Evolutionary conservation across 1,140 invertebrate genomes (phyloP), one percentile per base, ranked within the genome.

Genomic region (Ceratitis capitata): DNA sequence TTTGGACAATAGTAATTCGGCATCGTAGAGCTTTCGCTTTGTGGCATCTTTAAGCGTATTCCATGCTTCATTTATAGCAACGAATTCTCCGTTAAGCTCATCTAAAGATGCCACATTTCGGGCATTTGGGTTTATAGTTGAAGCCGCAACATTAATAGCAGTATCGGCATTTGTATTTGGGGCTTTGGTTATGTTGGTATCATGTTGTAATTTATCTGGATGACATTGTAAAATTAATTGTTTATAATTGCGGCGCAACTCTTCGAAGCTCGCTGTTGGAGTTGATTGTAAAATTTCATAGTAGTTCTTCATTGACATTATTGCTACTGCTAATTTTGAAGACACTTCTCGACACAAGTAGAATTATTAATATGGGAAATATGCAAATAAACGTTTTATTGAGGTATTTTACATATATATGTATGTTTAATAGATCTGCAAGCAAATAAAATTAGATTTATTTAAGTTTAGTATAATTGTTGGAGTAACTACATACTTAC

Each of bases 151-250:
- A 35, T 51, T n/a, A 74, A 26, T 83, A 35, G 56, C 26, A 78
- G 42, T 78, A 78, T 78, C 39, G 45, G 10, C n/a, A 23, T 78
- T 23, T 14, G 39, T 6, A 74, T 1, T 74, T n/a, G 64, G 0
- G 83, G 56, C 64, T 58, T 83, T 35, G 69, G 39, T 64, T 64
- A 69, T 64, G 58, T 23, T 39, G 58, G 58, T 26, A 29, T 49
- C 12, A 84, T 90, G 89, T 85, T 86, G 88, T 86, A 91, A 87
- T 91, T 91, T 91, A 89, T 91, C 90, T 74, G 90, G 90, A 91
- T 91, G 90, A 89, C 89, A 91, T 89, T 89, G 89, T 89, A 91
- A 86, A 89, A 91, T 90, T 88, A 91, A 88, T 88, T 90, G 89
- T 58, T 91, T 91, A 87, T 91, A 91, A 88, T 88, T 91, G 51